phyloP scores from a whole-genome alignment of 2,113 vertebrate species.

The Mus pahari region DNA sequence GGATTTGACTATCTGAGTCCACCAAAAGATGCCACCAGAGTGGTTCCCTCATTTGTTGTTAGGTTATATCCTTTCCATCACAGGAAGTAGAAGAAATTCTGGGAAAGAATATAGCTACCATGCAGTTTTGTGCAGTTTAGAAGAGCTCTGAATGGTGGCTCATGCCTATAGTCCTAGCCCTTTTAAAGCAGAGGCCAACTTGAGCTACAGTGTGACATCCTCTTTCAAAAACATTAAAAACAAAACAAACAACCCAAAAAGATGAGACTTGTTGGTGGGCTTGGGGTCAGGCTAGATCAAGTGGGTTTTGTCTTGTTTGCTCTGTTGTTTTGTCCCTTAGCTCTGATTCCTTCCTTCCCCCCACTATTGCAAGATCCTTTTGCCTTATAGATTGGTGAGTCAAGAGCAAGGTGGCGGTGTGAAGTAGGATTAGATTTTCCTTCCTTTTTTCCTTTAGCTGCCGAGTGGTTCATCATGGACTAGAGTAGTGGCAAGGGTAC shows the following conservation, averaged over 20 bases:
- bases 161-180: background rate
- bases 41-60: background rate
- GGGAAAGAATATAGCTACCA: background rate
- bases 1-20: background rate
- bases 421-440: constrained; percentile 33
- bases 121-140: background rate
- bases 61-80: background rate
- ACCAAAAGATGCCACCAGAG: background rate
- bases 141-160: background rate
- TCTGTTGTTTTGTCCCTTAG: background rate
- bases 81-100: constrained; percentile 19
- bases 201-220: background rate
- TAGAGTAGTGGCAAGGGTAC: constrained; percentile 52
- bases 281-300: background rate
- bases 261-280: background rate
- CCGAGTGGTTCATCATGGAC: background rate
- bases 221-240: background rate
- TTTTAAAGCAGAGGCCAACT: background rate
- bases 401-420: background rate
- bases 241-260: background rate
- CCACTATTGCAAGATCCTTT: background rate
- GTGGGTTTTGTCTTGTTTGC: background rate
- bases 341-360: background rate
- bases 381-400: background rate
- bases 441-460: constrained; percentile 21